Conservation (phyloP, 2,797 vertebrate species). For the Diplodus sargus region DNA sequence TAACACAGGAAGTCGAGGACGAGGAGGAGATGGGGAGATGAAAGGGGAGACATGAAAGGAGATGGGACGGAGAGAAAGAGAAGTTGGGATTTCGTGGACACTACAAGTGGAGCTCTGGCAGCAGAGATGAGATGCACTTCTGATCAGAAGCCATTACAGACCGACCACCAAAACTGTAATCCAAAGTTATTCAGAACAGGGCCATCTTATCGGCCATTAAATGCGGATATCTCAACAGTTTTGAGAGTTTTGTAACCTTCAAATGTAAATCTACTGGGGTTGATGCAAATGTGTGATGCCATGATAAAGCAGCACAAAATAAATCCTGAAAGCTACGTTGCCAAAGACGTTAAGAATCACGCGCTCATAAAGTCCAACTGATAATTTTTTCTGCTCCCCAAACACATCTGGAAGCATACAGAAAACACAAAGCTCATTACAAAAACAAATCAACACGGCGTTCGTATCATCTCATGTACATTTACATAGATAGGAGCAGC, state of each 20-base stretch:
- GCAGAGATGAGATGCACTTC: slow-evolving; percentile 59
- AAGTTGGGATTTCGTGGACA: slow-evolving; percentile 75
- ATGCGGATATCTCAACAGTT: slow-evolving; percentile 43
- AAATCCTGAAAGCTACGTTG: slow-evolving; percentile 9
- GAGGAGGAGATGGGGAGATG: slow-evolving; percentile 71
- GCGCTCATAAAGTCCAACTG: neutral
- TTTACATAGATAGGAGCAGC: neutral
- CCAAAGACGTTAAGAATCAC: slow-evolving; percentile 6
- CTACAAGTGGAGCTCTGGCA: slow-evolving; percentile 65
- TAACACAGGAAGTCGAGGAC: slow-evolving; percentile 67
- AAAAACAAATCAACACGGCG: neutral
- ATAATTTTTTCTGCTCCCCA: neutral
- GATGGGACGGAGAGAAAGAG: slow-evolving; percentile 61
- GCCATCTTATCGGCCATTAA: slow-evolving; percentile 35
- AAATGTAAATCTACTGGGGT: slow-evolving; percentile 19
- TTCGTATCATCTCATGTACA: neutral
- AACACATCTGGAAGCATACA: neutral
- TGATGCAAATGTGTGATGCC: slow-evolving; percentile 19
- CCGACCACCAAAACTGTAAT: slow-evolving; percentile 59
- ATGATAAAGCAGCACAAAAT: neutral
- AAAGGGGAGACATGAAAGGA: slow-evolving; percentile 74
- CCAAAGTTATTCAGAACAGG: slow-evolving; percentile 44
- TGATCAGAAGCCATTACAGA: slow-evolving; percentile 63
- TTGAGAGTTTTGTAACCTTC: slow-evolving; percentile 2
- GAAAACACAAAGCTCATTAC: neutral